These are phyloP conservation scores for Gallinago jamesoni DNA, from an alignment of 2,113 vertebrate species.

Conservation along the genomic window DNA sequence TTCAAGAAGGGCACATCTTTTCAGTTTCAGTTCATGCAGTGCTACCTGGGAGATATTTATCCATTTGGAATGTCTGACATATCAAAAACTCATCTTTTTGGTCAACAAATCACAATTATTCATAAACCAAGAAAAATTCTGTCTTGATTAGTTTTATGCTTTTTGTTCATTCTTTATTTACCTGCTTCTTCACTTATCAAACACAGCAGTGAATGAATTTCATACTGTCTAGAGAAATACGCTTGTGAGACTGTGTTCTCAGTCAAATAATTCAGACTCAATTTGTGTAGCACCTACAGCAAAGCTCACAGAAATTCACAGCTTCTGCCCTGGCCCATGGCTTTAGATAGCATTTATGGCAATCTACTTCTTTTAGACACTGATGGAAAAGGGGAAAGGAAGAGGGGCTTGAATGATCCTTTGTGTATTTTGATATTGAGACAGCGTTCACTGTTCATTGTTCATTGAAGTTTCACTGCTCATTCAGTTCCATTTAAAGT, in stretches of 20 bases:
- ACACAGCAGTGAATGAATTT: background rate
- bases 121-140: background rate
- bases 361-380: background rate
- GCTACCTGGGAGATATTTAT: background rate
- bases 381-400: background rate
- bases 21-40: background rate
- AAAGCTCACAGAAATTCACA: background rate
- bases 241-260: background rate
- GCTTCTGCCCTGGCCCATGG: background rate
- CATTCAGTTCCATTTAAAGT: background rate
- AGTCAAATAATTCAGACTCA: background rate
- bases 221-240: background rate
- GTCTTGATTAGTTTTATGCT: background rate
- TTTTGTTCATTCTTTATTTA: background rate
- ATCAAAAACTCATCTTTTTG: background rate
- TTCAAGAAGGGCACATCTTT: background rate
- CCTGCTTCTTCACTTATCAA: background rate
- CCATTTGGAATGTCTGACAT: background rate
- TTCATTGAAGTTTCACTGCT: background rate
- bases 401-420: background rate
- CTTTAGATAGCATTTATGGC: background rate
- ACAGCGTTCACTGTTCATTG: background rate
- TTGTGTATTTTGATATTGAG: background rate
- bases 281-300: background rate
- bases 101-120: background rate